Evolutionary conservation across 2,113 vertebrate species (phyloP).

Genomic region (Tupaia tana): DNA sequence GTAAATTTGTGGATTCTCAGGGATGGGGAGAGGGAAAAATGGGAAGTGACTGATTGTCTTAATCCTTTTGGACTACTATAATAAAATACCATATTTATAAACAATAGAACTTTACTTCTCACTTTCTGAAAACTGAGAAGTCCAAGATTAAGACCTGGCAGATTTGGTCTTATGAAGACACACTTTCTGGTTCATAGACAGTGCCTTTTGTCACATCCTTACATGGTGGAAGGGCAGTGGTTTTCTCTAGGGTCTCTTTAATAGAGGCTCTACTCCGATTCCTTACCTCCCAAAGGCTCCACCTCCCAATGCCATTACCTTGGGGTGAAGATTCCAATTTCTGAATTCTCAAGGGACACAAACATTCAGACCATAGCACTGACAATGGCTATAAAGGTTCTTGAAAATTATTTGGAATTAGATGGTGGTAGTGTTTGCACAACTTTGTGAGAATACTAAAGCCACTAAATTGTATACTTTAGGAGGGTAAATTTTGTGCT

Average conservation of each 20-base stretch:
- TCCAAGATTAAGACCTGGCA: background rate
- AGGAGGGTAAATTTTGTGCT: background rate
- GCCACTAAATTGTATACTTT: background rate
- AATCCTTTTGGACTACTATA: background rate
- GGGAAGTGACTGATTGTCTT: background rate
- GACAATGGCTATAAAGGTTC: background rate
- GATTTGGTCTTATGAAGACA: background rate
- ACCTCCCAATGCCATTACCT: background rate
- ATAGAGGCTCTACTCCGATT: background rate
- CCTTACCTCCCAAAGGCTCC: background rate
- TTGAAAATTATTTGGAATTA: constrained; percentile 34
- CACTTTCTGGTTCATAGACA: background rate
- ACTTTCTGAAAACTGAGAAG: background rate
- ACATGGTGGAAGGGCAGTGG: background rate
- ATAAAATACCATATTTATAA: background rate
- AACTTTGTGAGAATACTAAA: background rate
- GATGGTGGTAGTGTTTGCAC: background rate
- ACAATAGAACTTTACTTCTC: background rate
- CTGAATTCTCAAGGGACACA: background rate
- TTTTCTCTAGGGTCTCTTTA: background rate
- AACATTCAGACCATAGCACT: background rate
- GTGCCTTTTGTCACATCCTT: background rate
- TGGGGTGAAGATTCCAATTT: background rate
- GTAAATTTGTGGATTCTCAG: background rate
- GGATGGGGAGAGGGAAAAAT: background rate